A percentile compares a stretch with the other conserved stretches of the same genome.
Conservation (phyloP, 1,140 invertebrate genomes). For the Caligus rogercresseyi region DNA sequence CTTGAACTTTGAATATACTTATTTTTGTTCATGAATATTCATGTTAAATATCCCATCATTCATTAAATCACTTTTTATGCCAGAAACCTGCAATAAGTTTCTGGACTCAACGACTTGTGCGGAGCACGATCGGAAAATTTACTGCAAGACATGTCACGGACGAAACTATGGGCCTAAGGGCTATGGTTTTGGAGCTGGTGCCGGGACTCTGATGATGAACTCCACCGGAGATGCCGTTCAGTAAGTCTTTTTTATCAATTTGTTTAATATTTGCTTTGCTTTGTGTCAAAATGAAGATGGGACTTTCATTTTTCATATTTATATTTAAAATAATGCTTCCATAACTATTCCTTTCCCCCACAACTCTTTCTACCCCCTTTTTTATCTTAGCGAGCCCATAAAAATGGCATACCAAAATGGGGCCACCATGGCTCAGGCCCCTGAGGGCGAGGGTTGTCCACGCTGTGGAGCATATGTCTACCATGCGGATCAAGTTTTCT, state of each 20-base stretch:
- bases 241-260: not conserved
- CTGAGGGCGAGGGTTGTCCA: slow-evolving; percentile 59
- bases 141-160: slow-evolving; percentile 92
- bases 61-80: slow-evolving; percentile 22
- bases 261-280: slow-evolving; percentile 1
- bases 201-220: slow-evolving; percentile 92
- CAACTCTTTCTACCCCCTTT: too few species aligned
- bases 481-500: slow-evolving; percentile 45
- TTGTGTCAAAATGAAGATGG: slow-evolving; percentile 10
- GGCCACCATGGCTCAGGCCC: slow-evolving; percentile 35
- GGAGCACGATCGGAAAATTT: slow-evolving; percentile 86
- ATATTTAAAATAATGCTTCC: not conserved
- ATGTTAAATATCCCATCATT: too few species aligned
- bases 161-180: slow-evolving; percentile 92
- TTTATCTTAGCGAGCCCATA: not conserved
- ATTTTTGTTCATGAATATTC: too few species aligned
- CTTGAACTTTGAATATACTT: too few species aligned
- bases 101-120: slow-evolving; percentile 93
- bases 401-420: not conserved
- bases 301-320: not conserved
- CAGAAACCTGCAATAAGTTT: slow-evolving; percentile 88
- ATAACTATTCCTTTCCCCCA: not conserved
- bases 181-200: slow-evolving; percentile 94
- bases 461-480: slow-evolving; percentile 58
- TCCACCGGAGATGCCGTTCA: slow-evolving; percentile 54